These are phyloP conservation scores for Andrena chrysosceles DNA, from an alignment of 2,888 invertebrate species.

Conservation along the genomic window DNA sequence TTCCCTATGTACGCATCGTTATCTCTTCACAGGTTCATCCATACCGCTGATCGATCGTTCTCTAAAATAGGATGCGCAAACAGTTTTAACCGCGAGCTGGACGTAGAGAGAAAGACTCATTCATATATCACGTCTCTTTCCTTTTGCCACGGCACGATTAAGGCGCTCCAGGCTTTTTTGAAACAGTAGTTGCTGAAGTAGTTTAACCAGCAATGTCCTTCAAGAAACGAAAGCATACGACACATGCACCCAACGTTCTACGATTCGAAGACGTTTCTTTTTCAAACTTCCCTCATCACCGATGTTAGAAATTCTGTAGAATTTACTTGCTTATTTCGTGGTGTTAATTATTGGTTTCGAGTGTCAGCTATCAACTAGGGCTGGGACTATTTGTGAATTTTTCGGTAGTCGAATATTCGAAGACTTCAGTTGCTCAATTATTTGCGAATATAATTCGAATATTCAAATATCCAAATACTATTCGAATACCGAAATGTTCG, in stretches of 20 bases:
- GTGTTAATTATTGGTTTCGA: too few species aligned
- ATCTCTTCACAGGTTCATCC: slow-evolving; percentile 5
- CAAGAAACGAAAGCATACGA: background rate
- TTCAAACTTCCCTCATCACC: background rate
- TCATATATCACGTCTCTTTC: background rate
- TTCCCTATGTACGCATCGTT: slow-evolving; percentile 31
- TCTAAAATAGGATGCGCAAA: slow-evolving; percentile 1
- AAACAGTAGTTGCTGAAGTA: background rate
- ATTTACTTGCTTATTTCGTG: background rate
- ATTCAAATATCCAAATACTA: too few species aligned
- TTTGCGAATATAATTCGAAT: too few species aligned
- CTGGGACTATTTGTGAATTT: too few species aligned
- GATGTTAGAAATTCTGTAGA: background rate
- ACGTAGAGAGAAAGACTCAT: background rate
- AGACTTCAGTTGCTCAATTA: too few species aligned
- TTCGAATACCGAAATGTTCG: too few species aligned
- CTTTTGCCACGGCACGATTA: background rate
- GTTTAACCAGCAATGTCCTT: background rate
- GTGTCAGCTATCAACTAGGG: too few species aligned
- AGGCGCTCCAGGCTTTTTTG: background rate
- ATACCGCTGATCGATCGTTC: slow-evolving; percentile 8
- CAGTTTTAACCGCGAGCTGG: background rate
- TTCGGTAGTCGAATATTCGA: too few species aligned
- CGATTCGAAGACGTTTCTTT: slow-evolving; percentile 5
- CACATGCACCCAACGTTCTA: background rate